These are phyloP conservation scores for Napeogenes sylphis DNA, from an alignment of 2,888 invertebrate species.

Conservation along the genomic window DNA sequence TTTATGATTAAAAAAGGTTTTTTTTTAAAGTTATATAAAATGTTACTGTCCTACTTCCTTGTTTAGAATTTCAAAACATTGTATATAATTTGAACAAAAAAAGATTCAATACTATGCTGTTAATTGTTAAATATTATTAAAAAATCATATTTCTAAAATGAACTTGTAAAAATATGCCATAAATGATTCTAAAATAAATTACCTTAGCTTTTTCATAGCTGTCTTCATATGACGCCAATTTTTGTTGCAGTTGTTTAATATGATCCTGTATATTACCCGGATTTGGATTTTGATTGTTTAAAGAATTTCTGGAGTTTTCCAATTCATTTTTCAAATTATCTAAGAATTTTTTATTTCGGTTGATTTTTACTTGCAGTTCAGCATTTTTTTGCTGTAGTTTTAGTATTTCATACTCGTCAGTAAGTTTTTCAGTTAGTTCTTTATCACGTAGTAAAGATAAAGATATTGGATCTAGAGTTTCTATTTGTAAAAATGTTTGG, in stretches of 20 bases:
- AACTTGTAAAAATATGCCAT: not conserved
- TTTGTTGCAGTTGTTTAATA: constrained; percentile 59
- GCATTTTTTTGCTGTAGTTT: constrained; percentile 58
- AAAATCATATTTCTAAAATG: too few relatives aligned
- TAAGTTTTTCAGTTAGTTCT: constrained; percentile 45
- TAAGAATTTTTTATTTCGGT: constrained; percentile 56
- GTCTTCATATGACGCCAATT: constrained; percentile 62
- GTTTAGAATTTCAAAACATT: too few relatives aligned
- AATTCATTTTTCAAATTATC: constrained; percentile 52
- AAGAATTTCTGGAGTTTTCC: constrained; percentile 45
- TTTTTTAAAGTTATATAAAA: too few relatives aligned
- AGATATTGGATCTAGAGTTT: constrained; percentile 51
- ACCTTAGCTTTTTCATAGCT: constrained; percentile 62
- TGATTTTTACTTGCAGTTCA: constrained; percentile 55
- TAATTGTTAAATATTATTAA: too few relatives aligned
- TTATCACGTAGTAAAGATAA: constrained; percentile 50
- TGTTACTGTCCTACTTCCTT: too few relatives aligned
- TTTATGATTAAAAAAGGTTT: too few relatives aligned
- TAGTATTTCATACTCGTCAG: constrained; percentile 60
- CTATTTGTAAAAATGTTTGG: constrained; percentile 42
- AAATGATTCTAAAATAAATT: constrained; percentile 7
- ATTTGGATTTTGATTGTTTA: constrained; percentile 49
- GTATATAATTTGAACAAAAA: too few relatives aligned
- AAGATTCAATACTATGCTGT: too few relatives aligned
- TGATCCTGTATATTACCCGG: constrained; percentile 59